Evolutionary conservation across 2,888 invertebrate species (phyloP).

Genomic region (Lasioglossum vierecki): DNA sequence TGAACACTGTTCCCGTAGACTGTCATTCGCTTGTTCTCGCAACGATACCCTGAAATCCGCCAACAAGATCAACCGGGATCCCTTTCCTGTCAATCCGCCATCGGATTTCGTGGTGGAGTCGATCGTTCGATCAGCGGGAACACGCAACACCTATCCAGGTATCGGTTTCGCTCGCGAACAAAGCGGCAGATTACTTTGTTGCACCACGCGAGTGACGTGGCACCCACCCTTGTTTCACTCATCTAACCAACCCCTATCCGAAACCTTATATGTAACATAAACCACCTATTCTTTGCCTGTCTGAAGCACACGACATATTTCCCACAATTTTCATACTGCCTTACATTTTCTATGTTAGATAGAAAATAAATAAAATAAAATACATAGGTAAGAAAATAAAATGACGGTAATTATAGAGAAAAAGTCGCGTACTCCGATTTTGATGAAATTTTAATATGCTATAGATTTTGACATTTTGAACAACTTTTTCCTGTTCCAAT

Average conservation of each 20-base stretch:
- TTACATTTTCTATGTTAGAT: too few relatives aligned
- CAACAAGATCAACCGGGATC: constrained; percentile 9
- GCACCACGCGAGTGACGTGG: constrained; percentile 59
- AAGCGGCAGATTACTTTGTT: constrained; percentile 64
- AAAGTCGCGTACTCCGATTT: too few relatives aligned
- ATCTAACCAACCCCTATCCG: background rate
- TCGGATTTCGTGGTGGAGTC: background rate
- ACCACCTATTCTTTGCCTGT: background rate
- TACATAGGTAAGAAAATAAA: too few relatives aligned
- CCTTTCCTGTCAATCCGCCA: background rate
- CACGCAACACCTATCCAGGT: background rate
- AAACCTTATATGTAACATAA: background rate
- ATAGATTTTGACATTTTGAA: too few relatives aligned
- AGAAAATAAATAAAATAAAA: too few relatives aligned
- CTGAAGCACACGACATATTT: background rate
- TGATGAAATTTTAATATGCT: too few relatives aligned
- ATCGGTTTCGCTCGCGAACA: constrained; percentile 37
- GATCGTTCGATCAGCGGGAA: constrained; percentile 26
- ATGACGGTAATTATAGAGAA: too few relatives aligned
- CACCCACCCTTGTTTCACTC: background rate
- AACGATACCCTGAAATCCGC: constrained; percentile 11
- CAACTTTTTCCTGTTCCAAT: too few relatives aligned
- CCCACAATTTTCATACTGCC: background rate
- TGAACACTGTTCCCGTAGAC: background rate
- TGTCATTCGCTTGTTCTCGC: background rate